These are phyloP conservation scores for Eudyptes chrysolophus DNA, from an alignment of 2,113 vertebrate genomes.

Conservation along the genomic window DNA sequence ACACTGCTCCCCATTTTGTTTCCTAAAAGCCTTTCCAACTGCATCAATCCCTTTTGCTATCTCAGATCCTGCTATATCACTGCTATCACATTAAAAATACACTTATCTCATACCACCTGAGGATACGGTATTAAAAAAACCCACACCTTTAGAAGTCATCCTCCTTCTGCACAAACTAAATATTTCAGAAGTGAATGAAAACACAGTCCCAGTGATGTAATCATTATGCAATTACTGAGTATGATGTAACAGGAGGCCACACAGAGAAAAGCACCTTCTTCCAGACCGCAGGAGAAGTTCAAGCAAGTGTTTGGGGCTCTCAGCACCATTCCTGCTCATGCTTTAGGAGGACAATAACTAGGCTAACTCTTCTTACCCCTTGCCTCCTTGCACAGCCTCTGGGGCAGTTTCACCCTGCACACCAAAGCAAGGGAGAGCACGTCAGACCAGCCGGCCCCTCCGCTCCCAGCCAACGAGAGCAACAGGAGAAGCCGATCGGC, in stretches of 20 bases:
- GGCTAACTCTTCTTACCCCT: background rate
- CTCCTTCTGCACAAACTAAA: background rate
- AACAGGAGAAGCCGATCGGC: background rate
- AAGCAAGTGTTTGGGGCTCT: background rate
- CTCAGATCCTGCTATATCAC: constrained; percentile 1
- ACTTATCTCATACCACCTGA: background rate
- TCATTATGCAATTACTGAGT: background rate
- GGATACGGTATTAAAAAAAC: background rate
- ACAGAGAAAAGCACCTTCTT: background rate
- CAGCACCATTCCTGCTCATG: background rate
- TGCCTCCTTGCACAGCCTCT: background rate
- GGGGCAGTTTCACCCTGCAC: background rate
- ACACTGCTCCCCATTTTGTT: background rate
- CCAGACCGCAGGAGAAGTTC: background rate
- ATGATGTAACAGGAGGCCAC: background rate
- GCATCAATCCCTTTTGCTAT: background rate
- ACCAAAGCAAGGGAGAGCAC: background rate
- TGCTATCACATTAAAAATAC: background rate
- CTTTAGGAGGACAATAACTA: background rate
- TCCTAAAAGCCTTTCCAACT: constrained; percentile 7
- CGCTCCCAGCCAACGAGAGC: background rate
- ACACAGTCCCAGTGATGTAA: background rate
- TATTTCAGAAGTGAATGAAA: background rate
- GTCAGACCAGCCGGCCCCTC: background rate
- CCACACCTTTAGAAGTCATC: background rate